Conservation (phyloP, 2,888 invertebrate genomes). For the Agriotes lineatus region DNA sequence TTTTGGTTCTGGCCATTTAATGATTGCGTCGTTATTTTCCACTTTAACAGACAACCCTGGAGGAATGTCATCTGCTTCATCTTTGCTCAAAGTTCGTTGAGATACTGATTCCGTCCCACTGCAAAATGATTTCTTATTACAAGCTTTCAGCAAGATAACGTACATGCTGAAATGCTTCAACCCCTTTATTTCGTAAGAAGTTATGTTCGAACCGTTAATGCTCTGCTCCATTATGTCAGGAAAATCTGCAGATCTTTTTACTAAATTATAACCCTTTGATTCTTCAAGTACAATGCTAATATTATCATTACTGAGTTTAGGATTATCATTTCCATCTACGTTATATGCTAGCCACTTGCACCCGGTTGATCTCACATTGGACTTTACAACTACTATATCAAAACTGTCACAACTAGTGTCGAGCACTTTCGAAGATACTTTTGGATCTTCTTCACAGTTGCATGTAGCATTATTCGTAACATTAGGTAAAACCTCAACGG, state of each 20-base stretch:
- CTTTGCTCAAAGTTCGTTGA: conserved; percentile 66
- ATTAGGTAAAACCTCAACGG: not conserved
- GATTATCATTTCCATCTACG: not conserved
- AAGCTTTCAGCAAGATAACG: conserved; percentile 72
- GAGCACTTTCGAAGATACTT: no score
- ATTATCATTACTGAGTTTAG: no score
- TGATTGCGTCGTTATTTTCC: conserved; percentile 46
- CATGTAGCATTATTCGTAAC: not conserved
- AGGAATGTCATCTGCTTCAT: conserved; percentile 64
- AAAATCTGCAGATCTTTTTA: conserved; percentile 4
- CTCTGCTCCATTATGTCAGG: conserved; percentile 6
- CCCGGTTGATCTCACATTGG: no score
- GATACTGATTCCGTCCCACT: conserved; percentile 65
- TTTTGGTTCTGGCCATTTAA: conserved; percentile 72
- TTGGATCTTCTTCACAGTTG: not conserved
- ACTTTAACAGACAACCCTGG: conserved; percentile 49
- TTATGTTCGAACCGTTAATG: conserved; percentile 41
- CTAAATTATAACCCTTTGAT: not conserved
- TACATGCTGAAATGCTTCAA: conserved; percentile 73
- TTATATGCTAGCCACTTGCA: not conserved
- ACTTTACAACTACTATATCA: no score
- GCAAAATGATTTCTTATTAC: conserved; percentile 68
- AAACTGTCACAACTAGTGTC: no score
- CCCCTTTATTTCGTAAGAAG: conserved; percentile 55
- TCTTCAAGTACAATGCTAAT: not conserved